Conservation (phyloP, 2,888 invertebrate species). For the Microplitis manilae region DNA sequence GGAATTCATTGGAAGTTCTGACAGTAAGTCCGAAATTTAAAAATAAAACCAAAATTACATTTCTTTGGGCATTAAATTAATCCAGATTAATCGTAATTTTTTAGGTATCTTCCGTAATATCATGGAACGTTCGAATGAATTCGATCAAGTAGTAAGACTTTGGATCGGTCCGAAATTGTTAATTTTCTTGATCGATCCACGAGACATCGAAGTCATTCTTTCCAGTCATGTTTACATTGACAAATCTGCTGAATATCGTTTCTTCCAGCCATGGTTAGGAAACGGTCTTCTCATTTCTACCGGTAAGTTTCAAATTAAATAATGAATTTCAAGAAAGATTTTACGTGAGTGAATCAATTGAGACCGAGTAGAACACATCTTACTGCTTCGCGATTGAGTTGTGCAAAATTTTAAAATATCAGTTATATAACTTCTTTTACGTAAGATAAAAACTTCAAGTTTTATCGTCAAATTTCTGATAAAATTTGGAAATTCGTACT, state of each 20-base stretch:
- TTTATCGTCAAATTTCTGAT: too few relatives aligned
- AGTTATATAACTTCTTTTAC: too few relatives aligned
- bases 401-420: too few relatives aligned
- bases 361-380: too few relatives aligned
- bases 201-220: slow-evolving; percentile 84
- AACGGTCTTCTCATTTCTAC: slow-evolving; percentile 86
- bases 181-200: slow-evolving; percentile 83
- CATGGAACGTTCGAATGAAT: slow-evolving; percentile 74
- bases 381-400: too few relatives aligned
- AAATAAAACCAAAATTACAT: not conserved
- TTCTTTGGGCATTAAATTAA: slow-evolving; percentile 6
- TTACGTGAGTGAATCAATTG: too few relatives aligned
- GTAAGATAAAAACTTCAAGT: too few relatives aligned
- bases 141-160: slow-evolving; percentile 77
- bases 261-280: slow-evolving; percentile 89
- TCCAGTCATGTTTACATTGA: slow-evolving; percentile 87
- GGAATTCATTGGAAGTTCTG: slow-evolving; percentile 82
- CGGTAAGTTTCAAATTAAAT: slow-evolving; percentile 72
- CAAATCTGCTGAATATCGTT: slow-evolving; percentile 84
- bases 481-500: too few relatives aligned
- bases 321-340: not conserved
- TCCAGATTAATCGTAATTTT: not conserved
- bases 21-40: slow-evolving; percentile 74
- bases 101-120: slow-evolving; percentile 82
- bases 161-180: slow-evolving; percentile 86